Evolutionary conservation across 2,113 vertebrate species (phyloP).

Genomic region (Tursiops truncatus): DNA sequence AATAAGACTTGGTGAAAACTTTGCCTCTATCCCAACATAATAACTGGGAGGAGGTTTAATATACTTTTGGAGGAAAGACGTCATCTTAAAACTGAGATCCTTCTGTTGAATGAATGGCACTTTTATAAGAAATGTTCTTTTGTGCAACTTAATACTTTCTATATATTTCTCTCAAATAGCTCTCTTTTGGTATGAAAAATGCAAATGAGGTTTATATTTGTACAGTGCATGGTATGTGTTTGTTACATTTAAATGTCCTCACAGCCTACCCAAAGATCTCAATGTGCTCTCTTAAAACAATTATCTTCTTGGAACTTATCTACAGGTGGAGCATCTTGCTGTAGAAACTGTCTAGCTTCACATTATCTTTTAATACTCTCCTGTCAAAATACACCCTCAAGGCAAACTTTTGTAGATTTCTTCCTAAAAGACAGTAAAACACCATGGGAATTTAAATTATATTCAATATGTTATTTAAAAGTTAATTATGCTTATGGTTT

Average conservation of each 20-base stretch:
- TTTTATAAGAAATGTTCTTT: constrained; percentile 13
- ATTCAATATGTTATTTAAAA: background rate
- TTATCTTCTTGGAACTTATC: background rate
- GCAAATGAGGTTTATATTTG: constrained; percentile 46
- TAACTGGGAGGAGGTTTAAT: background rate
- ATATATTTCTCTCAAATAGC: constrained; percentile 7
- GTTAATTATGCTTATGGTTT: background rate
- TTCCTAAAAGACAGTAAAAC: background rate
- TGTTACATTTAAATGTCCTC: constrained; percentile 29
- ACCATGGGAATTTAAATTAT: background rate
- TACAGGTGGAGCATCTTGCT: background rate
- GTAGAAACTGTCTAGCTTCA: background rate
- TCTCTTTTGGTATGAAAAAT: constrained; percentile 32
- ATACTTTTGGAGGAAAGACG: background rate
- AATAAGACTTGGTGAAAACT: background rate
- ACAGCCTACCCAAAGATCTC: background rate
- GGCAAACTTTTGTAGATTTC: background rate
- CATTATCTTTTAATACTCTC: background rate
- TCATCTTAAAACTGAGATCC: constrained; percentile 25
- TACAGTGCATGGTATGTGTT: background rate
- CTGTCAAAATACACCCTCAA: background rate
- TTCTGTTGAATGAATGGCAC: constrained; percentile 43
- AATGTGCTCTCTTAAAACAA: background rate
- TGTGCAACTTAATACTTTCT: background rate
- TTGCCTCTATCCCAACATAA: background rate